Evolutionary conservation across 1,140 invertebrate species (phyloP), one percentile per base, ranked within the genome.

Genomic region (Chelonus insularis): DNA sequence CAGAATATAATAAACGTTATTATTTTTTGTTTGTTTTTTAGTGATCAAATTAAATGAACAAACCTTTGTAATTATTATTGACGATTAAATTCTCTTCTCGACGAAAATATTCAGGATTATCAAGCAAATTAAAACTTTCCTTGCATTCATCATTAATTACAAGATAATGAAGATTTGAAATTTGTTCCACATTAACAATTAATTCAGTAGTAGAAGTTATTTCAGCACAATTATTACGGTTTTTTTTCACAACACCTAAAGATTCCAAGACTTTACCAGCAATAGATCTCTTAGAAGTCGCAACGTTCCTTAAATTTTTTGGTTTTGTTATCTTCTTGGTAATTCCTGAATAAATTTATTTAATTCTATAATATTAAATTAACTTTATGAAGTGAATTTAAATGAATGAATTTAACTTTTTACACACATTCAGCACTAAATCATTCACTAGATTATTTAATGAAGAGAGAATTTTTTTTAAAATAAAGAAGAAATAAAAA

Each of bases 261-360:
- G 69, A 73, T 23, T 76, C 74, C 74, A 73, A 76, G 43, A 76
- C 74, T 56, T 69, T 72, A 1, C 64, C 67, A 18, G 73, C 73
- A 0, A 76, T 70, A 5, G 74, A 60, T 9, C 18, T 59, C 59
- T 61, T 69, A 56, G 50, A 20, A 52, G 45, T 23, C 45, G 57
- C 14, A 62, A 43, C 47, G 45, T 37, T 55, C 6, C 34, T 16
- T 39, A 58, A 41, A 45, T 50, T 63, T 20, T 43, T 45, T 18
- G 63, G 55, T 20, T 69, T 72, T 45, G 63, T 65, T 8, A 61
- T 43, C 48, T 72, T 72, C 57, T 65, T 72, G 7, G 68, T 64
- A 4, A 71, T 57, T 52, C 37, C 64, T 64, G 54, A 65, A 62
- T 12, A 70, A 45, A 41, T 43, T 62, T 57, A 71, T 7, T 64